Evolutionary conservation across 2,888 invertebrate genomes (phyloP).

Genomic region (Oscheius sp.): DNA sequence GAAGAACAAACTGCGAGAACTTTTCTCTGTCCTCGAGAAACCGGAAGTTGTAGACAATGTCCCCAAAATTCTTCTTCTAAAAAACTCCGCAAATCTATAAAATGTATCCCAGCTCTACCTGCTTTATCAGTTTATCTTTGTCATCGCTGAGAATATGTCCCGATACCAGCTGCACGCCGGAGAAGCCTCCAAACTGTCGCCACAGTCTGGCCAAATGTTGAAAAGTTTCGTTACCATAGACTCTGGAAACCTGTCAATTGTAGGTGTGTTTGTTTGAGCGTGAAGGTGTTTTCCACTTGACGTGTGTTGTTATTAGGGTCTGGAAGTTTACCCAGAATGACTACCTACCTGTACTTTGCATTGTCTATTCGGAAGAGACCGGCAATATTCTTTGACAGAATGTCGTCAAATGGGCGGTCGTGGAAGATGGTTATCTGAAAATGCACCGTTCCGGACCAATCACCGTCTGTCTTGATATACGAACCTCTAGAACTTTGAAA

Average conservation of each 20-base stretch:
- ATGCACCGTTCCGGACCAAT: no score
- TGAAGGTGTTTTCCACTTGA: background rate
- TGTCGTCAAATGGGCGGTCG: constrained; percentile 63
- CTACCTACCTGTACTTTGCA: constrained; percentile 44
- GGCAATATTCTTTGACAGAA: constrained; percentile 66
- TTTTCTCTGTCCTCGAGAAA: constrained; percentile 46
- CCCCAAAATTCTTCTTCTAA: constrained; percentile 45
- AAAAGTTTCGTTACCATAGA: constrained; percentile 56
- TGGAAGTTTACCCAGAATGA: background rate
- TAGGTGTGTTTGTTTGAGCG: background rate
- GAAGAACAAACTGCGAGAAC: constrained; percentile 29
- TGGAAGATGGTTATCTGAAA: constrained; percentile 59
- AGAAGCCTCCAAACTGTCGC: constrained; percentile 48
- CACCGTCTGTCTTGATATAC: no score
- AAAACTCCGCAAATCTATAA: background rate
- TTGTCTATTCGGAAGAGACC: constrained; percentile 69
- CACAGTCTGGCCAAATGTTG: constrained; percentile 48
- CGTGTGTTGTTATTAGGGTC: background rate
- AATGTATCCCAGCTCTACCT: constrained; percentile 31
- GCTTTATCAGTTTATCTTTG: constrained; percentile 41
- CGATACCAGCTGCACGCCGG: constrained; percentile 58
- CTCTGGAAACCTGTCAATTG: constrained; percentile 20
- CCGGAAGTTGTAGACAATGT: constrained; percentile 57
- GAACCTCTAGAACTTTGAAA: no score
- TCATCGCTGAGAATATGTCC: constrained; percentile 56